Conservation (phyloP, 2,888 invertebrate species). For the Epinotia demarniana region DNA sequence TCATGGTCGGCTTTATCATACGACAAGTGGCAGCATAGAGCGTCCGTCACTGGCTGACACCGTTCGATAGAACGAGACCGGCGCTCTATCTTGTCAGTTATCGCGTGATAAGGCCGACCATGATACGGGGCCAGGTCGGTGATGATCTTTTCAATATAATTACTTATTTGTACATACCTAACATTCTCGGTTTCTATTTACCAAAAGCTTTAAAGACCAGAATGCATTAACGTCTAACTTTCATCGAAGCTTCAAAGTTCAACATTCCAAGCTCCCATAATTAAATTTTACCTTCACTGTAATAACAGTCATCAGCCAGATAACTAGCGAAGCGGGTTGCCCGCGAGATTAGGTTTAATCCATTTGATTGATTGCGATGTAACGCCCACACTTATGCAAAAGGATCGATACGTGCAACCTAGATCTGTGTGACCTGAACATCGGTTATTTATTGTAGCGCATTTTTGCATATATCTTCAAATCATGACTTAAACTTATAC, state of each 20-base stretch:
- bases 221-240: not conserved
- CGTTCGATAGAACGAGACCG: too few species aligned
- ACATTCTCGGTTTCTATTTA: too few species aligned
- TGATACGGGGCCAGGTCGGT: too few species aligned
- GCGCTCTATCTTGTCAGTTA: too few species aligned
- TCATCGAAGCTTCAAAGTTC: not conserved
- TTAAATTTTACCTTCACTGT: slow-evolving; percentile 18
- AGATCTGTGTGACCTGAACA: slow-evolving; percentile 28
- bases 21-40: too few species aligned
- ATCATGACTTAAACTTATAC: not conserved
- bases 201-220: not conserved
- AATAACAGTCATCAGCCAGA: not conserved
- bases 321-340: slow-evolving; percentile 19
- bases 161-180: too few species aligned
- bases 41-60: too few species aligned
- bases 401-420: slow-evolving; percentile 36
- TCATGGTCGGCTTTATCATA: too few species aligned
- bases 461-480: not conserved
- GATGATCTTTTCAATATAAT: too few species aligned
- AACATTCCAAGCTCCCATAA: not conserved
- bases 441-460: not conserved
- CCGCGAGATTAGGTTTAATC: slow-evolving; percentile 31
- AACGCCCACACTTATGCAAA: slow-evolving; percentile 20
- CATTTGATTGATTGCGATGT: slow-evolving; percentile 34
- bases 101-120: too few species aligned